A percentile compares a stretch with the other conserved stretches of the same genome.
Conservation (phyloP, 1,140 invertebrate genomes). For the Drosophila littoralis region DNA sequence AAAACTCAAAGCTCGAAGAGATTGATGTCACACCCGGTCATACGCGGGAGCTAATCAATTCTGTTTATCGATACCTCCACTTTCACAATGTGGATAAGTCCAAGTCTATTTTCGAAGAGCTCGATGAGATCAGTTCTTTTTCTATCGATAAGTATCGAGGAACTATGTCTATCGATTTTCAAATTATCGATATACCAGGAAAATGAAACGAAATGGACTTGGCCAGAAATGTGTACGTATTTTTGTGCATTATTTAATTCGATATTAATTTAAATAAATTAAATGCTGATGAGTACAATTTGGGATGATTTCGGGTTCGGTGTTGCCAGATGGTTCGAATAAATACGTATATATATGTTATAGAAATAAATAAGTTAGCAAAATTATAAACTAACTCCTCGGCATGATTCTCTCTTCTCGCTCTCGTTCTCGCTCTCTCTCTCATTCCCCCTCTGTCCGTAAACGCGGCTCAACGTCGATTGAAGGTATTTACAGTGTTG, state of each 20-base stretch:
- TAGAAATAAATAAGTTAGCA: conserved; percentile 60
- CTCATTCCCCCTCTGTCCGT: background rate
- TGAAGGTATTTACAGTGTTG: conserved; percentile 83
- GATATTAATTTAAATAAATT: conserved; percentile 54
- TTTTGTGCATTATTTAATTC: conserved; percentile 52
- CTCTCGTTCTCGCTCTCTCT: conserved; percentile 5
- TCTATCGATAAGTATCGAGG: no score
- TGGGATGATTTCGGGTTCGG: background rate
- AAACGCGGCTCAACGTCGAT: conserved; percentile 56
- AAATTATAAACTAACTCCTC: conserved; percentile 38
- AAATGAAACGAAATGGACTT: background rate
- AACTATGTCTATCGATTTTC: no score
- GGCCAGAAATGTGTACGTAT: background rate
- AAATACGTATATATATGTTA: conserved; percentile 28
- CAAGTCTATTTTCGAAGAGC: no score
- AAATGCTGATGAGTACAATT: conserved; percentile 29
- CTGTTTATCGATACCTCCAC: no score
- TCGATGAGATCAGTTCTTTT: no score
- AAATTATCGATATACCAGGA: background rate
- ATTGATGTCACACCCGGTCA: no score
- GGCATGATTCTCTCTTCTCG: background rate
- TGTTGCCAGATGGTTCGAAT: conserved; percentile 40
- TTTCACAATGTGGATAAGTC: no score
- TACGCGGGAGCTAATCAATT: no score
- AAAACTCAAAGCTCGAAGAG: no score